A percentile compares a stretch with the other conserved stretches of the same genome.
Evolutionary conservation across 2,113 vertebrate species (phyloP).

Genomic region (Herpetotheres cachinnans): DNA sequence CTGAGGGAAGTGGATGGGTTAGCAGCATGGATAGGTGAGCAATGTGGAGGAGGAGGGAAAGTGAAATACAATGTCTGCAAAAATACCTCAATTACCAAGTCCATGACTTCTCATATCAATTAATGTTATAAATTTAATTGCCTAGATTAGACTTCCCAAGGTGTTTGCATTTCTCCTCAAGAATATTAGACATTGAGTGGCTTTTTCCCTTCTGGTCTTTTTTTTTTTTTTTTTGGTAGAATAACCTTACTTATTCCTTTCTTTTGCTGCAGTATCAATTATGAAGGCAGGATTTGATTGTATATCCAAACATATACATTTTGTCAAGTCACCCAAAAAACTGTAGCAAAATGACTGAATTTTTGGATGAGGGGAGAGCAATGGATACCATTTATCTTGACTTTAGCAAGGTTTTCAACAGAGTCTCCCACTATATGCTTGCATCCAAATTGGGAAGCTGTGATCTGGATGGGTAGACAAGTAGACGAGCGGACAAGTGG

Average conservation of each 20-base stretch:
- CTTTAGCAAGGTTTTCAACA: neutral
- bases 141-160: neutral
- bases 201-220: neutral
- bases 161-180: neutral
- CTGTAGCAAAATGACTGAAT: neutral
- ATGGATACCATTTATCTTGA: neutral
- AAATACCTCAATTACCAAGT: neutral
- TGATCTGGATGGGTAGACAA: neutral
- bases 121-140: neutral
- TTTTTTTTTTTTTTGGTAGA: neutral
- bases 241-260: neutral
- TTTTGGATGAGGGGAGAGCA: neutral
- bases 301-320: neutral
- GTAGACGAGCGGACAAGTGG: neutral
- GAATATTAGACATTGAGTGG: neutral
- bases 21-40: neutral
- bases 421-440: neutral
- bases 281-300: neutral
- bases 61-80: neutral
- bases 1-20: neutral
- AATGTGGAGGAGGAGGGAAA: neutral
- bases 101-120: neutral
- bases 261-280: neutral
- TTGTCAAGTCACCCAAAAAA: neutral
- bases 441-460: neutral